A percentile compares a stretch with the other conserved stretches of the same genome.
These are phyloP conservation scores for Hippocampus barbouri DNA, from an alignment of 2,113 vertebrate species.

Conservation along the genomic window DNA sequence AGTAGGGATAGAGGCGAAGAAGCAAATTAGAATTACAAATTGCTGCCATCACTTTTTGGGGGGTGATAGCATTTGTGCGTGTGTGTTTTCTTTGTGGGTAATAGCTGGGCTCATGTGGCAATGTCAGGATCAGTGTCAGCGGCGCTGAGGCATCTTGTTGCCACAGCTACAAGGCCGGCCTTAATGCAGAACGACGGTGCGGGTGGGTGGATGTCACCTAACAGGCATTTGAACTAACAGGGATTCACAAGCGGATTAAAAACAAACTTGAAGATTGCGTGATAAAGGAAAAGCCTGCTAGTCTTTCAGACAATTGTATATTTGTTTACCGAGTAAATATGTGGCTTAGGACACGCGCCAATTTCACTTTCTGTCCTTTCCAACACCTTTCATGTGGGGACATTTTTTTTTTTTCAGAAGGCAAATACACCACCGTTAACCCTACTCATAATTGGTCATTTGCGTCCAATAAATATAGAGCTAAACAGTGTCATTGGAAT, in stretches of 20 bases:
- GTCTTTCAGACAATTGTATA: too few relatives aligned
- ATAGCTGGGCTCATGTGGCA: slow-evolving; percentile 3
- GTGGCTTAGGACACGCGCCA: too few relatives aligned
- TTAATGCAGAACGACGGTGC: not conserved
- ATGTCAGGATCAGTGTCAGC: slow-evolving; percentile 29
- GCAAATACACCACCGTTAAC: too few relatives aligned
- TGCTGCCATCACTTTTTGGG: not conserved
- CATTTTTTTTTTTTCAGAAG: too few relatives aligned
- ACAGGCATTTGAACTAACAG: not conserved
- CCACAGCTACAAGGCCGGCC: not conserved
- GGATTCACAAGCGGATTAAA: not conserved
- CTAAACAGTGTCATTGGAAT: too few relatives aligned
- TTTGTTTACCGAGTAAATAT: too few relatives aligned
- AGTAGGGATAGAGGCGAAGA: not conserved
- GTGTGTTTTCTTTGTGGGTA: slow-evolving; percentile 2
- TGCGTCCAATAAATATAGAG: too few relatives aligned
- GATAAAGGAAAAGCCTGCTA: not conserved
- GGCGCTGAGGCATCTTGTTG: slow-evolving; percentile 14
- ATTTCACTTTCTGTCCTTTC: too few relatives aligned
- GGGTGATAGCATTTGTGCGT: not conserved
- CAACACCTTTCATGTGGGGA: too few relatives aligned
- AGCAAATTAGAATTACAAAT: not conserved
- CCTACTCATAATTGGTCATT: too few relatives aligned
- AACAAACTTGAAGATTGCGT: not conserved
- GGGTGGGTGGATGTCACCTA: not conserved